Percentiles rank a stretch among this genome's conserved stretches.
phyloP scores from a whole-genome alignment of 2,888 invertebrate species.

The Polydrusus cervinus region DNA sequence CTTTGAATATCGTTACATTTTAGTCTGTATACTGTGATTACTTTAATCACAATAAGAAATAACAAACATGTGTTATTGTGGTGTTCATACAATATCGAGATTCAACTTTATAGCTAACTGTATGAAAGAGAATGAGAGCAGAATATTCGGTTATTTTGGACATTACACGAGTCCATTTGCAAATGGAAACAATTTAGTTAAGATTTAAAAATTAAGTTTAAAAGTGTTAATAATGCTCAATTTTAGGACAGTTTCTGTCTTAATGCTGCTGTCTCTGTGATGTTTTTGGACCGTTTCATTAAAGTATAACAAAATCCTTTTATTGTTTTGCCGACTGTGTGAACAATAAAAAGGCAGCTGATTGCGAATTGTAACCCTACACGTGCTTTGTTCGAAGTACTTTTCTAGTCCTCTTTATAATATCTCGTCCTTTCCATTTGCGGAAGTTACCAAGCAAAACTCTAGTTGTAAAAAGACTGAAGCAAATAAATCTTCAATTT shows the following conservation, averaged over 20 bases:
- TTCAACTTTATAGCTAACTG: slow-evolving; percentile 66
- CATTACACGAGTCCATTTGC: slow-evolving; percentile 43
- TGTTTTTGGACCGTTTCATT: slow-evolving; percentile 27
- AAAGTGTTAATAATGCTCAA: slow-evolving; percentile 40
- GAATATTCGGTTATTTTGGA: slow-evolving; percentile 44
- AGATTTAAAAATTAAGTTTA: slow-evolving; percentile 36
- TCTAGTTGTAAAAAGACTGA: slow-evolving; percentile 64
- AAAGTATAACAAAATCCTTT: slow-evolving; percentile 24
- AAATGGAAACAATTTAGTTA: slow-evolving; percentile 55
- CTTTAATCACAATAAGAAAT: slow-evolving; percentile 66
- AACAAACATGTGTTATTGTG: slow-evolving; percentile 68
- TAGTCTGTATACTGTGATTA: slow-evolving; percentile 71
- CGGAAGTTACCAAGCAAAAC: slow-evolving; percentile 57
- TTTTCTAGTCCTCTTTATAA: slow-evolving; percentile 46
- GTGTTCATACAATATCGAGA: slow-evolving; percentile 70
- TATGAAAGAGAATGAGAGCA: slow-evolving; percentile 58
- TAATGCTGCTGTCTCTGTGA: slow-evolving; percentile 47
- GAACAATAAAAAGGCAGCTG: slow-evolving; percentile 46
- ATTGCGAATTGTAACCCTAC: slow-evolving; percentile 27
- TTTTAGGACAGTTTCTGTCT: slow-evolving; percentile 37
- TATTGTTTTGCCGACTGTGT: slow-evolving; percentile 25
- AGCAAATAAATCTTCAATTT: slow-evolving; percentile 49
- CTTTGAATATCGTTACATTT: slow-evolving; percentile 66
- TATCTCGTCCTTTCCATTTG: slow-evolving; percentile 46
- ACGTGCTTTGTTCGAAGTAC: slow-evolving; percentile 7